A percentile compares a stretch with the other conserved stretches of the same genome.
These are phyloP conservation scores for Danio aesculapii DNA, from an alignment of 2,797 vertebrate species.

Conservation along the genomic window DNA sequence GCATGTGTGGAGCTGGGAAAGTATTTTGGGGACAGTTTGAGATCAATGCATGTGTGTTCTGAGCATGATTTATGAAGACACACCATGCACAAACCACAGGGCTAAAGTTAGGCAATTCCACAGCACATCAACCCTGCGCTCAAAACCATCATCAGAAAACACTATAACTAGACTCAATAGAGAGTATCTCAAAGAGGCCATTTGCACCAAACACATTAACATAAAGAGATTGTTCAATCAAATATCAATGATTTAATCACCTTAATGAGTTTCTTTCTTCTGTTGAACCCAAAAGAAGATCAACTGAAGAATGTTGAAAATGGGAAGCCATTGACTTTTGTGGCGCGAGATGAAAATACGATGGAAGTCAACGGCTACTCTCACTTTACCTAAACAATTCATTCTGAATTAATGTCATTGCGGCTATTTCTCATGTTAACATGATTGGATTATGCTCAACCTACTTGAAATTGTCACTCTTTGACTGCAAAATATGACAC, in stretches of 20 bases:
- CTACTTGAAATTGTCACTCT: no score
- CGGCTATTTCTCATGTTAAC: no score
- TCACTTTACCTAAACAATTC: not conserved
- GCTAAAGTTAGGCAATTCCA: constrained; percentile 27
- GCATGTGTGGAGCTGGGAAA: constrained; percentile 10
- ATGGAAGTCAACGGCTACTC: not conserved
- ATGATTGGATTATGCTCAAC: no score
- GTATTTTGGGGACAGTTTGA: constrained; percentile 29
- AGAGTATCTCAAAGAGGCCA: not conserved
- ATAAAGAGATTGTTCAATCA: not conserved
- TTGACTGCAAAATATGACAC: no score
- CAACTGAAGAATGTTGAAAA: not conserved
- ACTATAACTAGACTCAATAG: constrained; percentile 20
- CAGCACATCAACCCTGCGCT: constrained; percentile 9
- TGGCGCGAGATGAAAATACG: no score
- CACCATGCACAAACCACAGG: not conserved
- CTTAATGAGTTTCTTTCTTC: not conserved
- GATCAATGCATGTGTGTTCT: constrained; percentile 29
- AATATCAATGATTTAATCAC: not conserved
- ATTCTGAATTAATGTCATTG: no score
- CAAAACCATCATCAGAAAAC: not conserved
- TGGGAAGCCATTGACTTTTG: no score
- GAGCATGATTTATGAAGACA: constrained; percentile 45
- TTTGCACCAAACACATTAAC: not conserved
- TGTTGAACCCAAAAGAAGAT: not conserved